phyloP scores from a whole-genome alignment of 2,797 vertebrate genomes.

The Gymnoscopelus microlampas region DNA sequence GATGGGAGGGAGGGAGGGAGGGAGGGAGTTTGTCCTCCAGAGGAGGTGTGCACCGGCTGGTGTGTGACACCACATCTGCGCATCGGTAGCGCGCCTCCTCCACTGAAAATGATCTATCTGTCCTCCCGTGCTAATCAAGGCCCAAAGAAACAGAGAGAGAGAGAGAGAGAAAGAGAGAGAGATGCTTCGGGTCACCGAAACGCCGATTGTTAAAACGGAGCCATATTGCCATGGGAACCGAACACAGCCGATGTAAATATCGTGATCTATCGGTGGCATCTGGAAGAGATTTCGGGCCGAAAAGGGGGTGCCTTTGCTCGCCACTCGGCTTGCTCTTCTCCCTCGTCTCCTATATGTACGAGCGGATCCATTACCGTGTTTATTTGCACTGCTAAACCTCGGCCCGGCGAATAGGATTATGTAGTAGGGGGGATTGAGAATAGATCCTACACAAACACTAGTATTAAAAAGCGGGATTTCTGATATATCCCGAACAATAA shows the following conservation, averaged over 20 bases:
- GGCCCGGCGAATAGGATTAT: slow-evolving; percentile 68
- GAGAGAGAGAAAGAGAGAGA: slow-evolving; percentile 5
- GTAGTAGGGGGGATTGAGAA: slow-evolving; percentile 64
- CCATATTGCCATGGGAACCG: slow-evolving; percentile 85
- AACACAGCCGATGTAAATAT: slow-evolving; percentile 89
- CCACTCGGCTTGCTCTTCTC: slow-evolving; percentile 41
- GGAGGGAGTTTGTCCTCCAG: slow-evolving; percentile 21
- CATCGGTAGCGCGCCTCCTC: slow-evolving; percentile 60
- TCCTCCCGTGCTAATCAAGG: slow-evolving; percentile 72
- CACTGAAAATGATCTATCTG: slow-evolving; percentile 59
- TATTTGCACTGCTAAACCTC: slow-evolving; percentile 89
- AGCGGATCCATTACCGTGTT: slow-evolving; percentile 86
- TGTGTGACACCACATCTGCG: slow-evolving; percentile 76
- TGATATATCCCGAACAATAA: slow-evolving; percentile 77
- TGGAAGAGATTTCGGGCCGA: slow-evolving; percentile 88
- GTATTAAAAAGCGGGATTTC: slow-evolving; percentile 76
- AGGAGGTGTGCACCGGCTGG: slow-evolving; percentile 48
- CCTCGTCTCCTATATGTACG: slow-evolving; percentile 35
- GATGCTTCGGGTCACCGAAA: slow-evolving; percentile 62
- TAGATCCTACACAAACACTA: slow-evolving; percentile 74
- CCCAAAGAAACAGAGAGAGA: slow-evolving; percentile 36
- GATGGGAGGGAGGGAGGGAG: background rate
- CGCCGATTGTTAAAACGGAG: slow-evolving; percentile 73
- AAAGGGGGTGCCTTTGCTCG: slow-evolving; percentile 75
- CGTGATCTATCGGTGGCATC: slow-evolving; percentile 92